Evolutionary conservation across 1,140 invertebrate genomes (phyloP), one percentile per base, ranked within the genome.

Genomic region (Drosophila arawakana): DNA sequence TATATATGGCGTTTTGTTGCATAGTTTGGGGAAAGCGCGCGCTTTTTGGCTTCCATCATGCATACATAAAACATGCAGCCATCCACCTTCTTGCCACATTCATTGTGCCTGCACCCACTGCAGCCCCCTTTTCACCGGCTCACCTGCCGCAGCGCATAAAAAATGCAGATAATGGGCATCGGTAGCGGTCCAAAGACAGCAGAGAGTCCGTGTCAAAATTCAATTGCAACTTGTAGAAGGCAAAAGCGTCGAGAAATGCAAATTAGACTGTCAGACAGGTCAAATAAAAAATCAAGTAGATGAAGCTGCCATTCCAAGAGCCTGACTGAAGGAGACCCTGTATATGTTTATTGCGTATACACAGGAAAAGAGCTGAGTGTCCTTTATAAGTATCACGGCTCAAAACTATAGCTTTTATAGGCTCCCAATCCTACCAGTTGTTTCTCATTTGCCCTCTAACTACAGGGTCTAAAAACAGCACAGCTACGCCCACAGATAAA

Each of bases 51-150:
- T 63, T 78, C 58, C 59, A 69, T 61, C 60, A 43, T 60, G 58
- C 80, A 83, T 86, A 74, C 83, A 86, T 86, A 80, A 82, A 86
- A 82, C 80, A 88, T 88, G 62, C 58, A 50, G 18, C 49, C 43
- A 57, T 34, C 68, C 49, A 54, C 49, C 30, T 43, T 11, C 30
- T 43, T 41, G 54, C 66, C 11, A 50, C 11, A 37, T 30, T 25
- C 43, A 49, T 49, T 52, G 8, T 35, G 7, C 2, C 49, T 9
- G n/a, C 58, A 9, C 7, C 50, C 25, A 30, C 25, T 3, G 25
- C 25, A 30, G 25, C 25, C 25, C 25, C 25, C 25, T 30, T 30
- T 30, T 65, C 30, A 1, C 9, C 35, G n/a, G 18, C 71, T 73
- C 61, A 65, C 77, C 72, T 78, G 78, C 54, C 50, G 69, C 60